phyloP scores from a whole-genome alignment of 2,113 vertebrate genomes.

The Phainopepla nitens region DNA sequence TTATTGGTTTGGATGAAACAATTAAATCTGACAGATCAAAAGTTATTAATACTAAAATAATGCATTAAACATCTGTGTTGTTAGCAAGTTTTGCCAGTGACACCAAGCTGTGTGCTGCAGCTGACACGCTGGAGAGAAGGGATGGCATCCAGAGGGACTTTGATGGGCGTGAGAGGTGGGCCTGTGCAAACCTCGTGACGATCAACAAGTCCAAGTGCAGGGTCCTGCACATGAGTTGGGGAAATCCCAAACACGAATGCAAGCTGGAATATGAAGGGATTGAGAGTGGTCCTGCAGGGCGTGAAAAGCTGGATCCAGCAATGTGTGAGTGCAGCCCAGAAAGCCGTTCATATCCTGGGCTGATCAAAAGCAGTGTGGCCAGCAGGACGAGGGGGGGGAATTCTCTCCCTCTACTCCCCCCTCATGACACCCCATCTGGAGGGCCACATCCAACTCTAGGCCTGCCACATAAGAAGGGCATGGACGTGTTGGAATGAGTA shows the following conservation, averaged over 20 bases:
- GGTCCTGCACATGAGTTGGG: neutral
- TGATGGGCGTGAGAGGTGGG: neutral
- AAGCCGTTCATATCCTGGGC: neutral
- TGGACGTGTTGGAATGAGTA: neutral
- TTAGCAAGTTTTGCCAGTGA: neutral
- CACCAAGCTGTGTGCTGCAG: neutral
- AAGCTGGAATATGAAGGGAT: neutral
- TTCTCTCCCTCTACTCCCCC: rapidly evolving
- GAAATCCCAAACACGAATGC: neutral
- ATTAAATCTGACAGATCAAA: neutral
- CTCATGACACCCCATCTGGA: neutral
- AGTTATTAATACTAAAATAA: neutral
- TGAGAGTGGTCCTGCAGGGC: neutral
- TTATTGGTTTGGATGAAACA: neutral
- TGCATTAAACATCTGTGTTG: neutral
- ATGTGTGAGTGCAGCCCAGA: neutral
- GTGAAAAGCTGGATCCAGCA: neutral
- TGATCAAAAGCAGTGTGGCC: neutral
- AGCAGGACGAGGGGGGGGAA: neutral
- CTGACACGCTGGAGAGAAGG: neutral
- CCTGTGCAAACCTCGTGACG: neutral
- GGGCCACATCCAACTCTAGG: neutral
- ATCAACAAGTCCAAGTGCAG: neutral
- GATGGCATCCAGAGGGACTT: neutral
- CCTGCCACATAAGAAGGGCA: neutral